Conservation (phyloP, 2,797 vertebrate genomes). For the Vultur gryphus region DNA sequence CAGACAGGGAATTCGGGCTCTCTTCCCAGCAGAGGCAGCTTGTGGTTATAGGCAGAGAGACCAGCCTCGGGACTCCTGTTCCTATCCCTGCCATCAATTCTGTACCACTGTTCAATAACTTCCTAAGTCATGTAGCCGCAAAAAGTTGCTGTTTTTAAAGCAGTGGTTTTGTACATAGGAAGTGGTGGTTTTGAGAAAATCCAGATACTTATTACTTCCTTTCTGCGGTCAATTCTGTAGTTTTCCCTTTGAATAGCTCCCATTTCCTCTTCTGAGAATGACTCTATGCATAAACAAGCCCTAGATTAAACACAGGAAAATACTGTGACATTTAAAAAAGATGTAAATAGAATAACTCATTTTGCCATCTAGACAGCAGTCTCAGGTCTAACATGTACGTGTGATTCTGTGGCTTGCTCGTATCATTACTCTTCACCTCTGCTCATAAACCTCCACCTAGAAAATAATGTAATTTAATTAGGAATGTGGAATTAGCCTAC, state of each 20-base stretch:
- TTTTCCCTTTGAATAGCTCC: not conserved
- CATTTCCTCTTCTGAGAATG: not conserved
- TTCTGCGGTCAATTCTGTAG: not conserved
- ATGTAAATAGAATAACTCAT: not conserved
- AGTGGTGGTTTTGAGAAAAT: not conserved
- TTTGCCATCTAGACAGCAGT: not conserved
- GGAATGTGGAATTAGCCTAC: conserved; percentile 45
- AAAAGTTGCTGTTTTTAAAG: not conserved
- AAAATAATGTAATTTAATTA: conserved; percentile 62
- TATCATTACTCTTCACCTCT: conserved; percentile 25
- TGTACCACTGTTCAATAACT: not conserved
- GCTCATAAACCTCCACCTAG: conserved; percentile 42
- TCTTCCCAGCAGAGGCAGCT: not conserved
- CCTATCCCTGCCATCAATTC: not conserved
- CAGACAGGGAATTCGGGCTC: not conserved
- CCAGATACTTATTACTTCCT: not conserved
- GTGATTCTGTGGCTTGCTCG: not conserved
- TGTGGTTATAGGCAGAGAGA: not conserved
- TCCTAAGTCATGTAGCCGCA: not conserved
- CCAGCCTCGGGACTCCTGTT: not conserved
- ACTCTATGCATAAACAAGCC: not conserved
- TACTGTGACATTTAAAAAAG: not conserved
- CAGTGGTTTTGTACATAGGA: not conserved
- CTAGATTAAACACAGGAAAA: not conserved
- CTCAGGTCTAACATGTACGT: not conserved